phyloP scores from a whole-genome alignment of 2,888 invertebrate species.

The Tinea semifulvella region DNA sequence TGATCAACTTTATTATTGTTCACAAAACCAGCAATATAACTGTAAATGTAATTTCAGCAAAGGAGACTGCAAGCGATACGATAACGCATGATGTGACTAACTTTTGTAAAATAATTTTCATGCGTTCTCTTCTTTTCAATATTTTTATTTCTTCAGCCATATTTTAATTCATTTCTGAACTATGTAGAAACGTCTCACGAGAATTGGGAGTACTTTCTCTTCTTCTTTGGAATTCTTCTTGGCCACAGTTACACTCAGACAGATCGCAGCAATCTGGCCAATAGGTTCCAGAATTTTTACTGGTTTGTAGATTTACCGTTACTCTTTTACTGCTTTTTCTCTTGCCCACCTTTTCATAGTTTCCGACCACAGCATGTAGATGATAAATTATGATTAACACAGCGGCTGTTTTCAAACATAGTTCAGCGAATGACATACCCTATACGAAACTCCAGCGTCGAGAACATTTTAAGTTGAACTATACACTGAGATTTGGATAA shows the following conservation, averaged over 20 bases:
- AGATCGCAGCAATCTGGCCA: neutral
- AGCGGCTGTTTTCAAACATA: constrained; percentile 30
- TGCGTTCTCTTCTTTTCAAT: neutral
- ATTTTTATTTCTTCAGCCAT: neutral
- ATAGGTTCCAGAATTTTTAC: neutral
- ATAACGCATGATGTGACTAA: constrained; percentile 18
- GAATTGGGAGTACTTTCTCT: too few relatives aligned
- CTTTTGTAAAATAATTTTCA: neutral
- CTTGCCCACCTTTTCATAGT: constrained; percentile 29
- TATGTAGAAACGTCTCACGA: too few relatives aligned
- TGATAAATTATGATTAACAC: constrained; percentile 33
- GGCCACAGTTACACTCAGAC: neutral
- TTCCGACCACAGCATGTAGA: constrained; percentile 27
- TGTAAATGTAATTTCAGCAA: constrained; percentile 37
- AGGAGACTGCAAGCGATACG: constrained; percentile 38
- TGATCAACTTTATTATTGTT: neutral
- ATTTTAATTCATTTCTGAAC: too few relatives aligned
- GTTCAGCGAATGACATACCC: constrained; percentile 35
- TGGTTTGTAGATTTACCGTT: neutral
- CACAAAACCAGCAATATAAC: constrained; percentile 31
- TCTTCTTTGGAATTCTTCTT: too few relatives aligned
- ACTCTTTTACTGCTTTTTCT: neutral
- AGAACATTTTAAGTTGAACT: neutral
- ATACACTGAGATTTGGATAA: neutral
- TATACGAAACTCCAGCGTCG: constrained; percentile 1